phyloP scores from a whole-genome alignment of 2,888 invertebrate genomes.

The Cephus spinipes region DNA sequence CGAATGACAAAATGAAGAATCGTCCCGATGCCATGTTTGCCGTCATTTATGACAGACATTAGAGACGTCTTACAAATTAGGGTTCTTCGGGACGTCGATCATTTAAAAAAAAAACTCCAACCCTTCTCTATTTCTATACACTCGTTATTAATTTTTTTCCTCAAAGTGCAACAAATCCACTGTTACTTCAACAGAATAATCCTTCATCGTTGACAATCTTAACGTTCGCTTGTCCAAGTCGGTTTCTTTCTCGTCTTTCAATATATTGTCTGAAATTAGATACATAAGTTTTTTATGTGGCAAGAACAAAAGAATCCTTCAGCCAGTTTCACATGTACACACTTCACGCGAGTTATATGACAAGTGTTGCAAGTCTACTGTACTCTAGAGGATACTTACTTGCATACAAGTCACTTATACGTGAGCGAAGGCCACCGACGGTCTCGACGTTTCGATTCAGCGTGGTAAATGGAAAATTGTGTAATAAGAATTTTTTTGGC shows the following conservation, averaged over 20 bases:
- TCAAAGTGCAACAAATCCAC: not conserved
- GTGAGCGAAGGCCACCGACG: slow-evolving; percentile 31
- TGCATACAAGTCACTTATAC: not conserved
- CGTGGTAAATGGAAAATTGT: slow-evolving; percentile 30
- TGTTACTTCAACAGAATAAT: not conserved
- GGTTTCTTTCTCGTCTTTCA: not conserved
- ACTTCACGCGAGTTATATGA: not conserved
- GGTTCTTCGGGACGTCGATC: not conserved
- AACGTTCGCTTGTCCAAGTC: not conserved
- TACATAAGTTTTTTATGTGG: not conserved
- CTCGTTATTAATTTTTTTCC: not conserved
- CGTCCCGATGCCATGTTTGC: not conserved
- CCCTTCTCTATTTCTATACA: not conserved
- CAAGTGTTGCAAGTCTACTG: not conserved
- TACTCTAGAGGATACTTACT: not conserved
- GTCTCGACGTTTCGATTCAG: slow-evolving; percentile 14
- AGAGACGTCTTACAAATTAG: not conserved
- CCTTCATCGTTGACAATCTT: not conserved
- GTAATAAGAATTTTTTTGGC: slow-evolving; percentile 18
- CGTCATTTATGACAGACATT: not conserved
- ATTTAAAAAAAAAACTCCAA: not conserved
- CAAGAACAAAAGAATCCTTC: not conserved
- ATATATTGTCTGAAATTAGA: not conserved
- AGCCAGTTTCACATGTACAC: not conserved
- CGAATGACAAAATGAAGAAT: not conserved